Conservation (phyloP, 2,113 vertebrate species). For the Sciurus niger region DNA sequence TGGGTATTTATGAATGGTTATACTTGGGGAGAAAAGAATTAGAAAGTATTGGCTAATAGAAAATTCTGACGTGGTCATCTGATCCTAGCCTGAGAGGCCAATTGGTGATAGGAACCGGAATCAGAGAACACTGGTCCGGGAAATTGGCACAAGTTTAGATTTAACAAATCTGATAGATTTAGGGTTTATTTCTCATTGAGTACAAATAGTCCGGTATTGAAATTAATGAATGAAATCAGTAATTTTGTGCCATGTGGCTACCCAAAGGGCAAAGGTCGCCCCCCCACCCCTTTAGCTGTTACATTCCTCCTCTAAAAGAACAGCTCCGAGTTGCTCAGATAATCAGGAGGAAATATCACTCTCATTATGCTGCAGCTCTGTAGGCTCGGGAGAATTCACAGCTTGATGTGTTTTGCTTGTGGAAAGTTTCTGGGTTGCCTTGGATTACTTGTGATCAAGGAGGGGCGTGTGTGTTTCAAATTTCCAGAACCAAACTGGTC, state of each 20-base stretch:
- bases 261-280: not conserved
- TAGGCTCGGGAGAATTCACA: constrained; percentile 4
- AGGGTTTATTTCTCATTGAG: not conserved
- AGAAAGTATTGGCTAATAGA: not conserved
- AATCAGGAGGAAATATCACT: not conserved
- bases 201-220: not conserved
- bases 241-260: not conserved
- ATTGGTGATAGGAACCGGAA: constrained; percentile 66
- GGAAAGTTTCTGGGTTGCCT: constrained; percentile 43
- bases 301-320: constrained; percentile 21
- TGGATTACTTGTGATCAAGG: constrained; percentile 62
- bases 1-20: not conserved
- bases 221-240: not conserved
- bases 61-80: constrained; percentile 79
- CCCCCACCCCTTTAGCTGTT: not conserved
- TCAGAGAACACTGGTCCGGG: not conserved
- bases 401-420: not conserved
- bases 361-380: not conserved
- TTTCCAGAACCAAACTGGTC: constrained; percentile 61
- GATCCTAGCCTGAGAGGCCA: constrained; percentile 79
- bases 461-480: not conserved
- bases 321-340: not conserved
- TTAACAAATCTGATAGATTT: not conserved
- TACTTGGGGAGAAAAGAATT: not conserved
- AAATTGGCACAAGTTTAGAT: not conserved